These are phyloP conservation scores for Pristionchus fissidentatus DNA, from an alignment of 2,888 invertebrate species.

Conservation along the genomic window DNA sequence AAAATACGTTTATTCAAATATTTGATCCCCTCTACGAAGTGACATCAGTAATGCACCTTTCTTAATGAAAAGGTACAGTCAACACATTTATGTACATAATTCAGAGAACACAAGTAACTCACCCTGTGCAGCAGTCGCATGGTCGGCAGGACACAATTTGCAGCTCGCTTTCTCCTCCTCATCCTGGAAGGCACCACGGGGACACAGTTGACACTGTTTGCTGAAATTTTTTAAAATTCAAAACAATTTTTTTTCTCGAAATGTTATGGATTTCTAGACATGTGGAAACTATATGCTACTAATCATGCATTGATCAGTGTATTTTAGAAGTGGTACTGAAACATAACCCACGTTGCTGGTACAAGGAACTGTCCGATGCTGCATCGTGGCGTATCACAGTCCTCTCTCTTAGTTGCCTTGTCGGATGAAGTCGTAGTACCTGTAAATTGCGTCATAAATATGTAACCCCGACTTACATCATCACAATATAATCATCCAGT, in stretches of 20 bases:
- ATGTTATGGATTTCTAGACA: background rate
- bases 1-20: background rate
- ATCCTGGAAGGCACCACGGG: conserved; percentile 93
- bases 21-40: too few species aligned
- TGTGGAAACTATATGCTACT: background rate
- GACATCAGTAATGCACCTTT: too few species aligned
- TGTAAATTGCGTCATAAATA: too few species aligned
- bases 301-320: too few species aligned
- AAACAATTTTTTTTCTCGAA: background rate
- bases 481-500: background rate
- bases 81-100: background rate
- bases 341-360: conserved; percentile 81
- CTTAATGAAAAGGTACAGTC: too few species aligned
- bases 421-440: conserved; percentile 90
- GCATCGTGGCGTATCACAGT: conserved; percentile 89
- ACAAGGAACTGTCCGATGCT: conserved; percentile 91
- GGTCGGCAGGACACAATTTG: conserved; percentile 90
- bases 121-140: conserved; percentile 82
- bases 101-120: background rate
- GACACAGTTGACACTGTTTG: conserved; percentile 91
- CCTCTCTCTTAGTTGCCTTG: conserved; percentile 88
- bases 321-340: background rate
- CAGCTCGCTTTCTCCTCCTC: conserved; percentile 91
- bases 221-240: conserved; percentile 56
- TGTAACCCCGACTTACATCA: background rate